Evolutionary conservation across 1,140 invertebrate species (phyloP).

Genomic region (Liolophura sinensis): DNA sequence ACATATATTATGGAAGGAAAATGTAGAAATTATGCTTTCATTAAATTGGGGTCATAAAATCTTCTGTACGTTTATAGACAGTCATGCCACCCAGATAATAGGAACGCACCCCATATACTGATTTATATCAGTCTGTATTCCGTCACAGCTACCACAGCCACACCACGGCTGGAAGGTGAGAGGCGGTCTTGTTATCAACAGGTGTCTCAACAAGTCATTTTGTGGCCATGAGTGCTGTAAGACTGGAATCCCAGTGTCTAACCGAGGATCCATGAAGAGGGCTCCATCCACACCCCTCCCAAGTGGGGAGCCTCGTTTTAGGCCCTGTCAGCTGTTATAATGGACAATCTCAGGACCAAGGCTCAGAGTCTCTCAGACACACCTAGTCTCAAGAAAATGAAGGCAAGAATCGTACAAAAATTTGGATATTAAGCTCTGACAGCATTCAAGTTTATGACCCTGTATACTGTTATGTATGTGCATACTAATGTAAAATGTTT

Average conservation of each 20-base stretch:
- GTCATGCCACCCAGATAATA: too few species aligned
- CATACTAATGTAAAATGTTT: too few species aligned
- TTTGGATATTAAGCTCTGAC: too few species aligned
- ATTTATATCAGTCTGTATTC: background rate
- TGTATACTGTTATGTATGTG: too few species aligned
- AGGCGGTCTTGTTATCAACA: constrained; percentile 33
- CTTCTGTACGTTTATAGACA: background rate
- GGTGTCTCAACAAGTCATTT: constrained; percentile 35
- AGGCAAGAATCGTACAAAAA: constrained; percentile 12
- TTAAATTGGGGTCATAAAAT: background rate
- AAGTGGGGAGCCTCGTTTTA: constrained; percentile 7
- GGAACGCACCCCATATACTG: background rate
- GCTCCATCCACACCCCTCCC: background rate
- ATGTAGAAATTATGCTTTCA: background rate
- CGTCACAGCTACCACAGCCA: background rate
- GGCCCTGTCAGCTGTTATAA: constrained; percentile 14
- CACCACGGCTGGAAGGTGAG: background rate
- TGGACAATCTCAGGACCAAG: constrained; percentile 24
- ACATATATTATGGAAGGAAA: too few species aligned
- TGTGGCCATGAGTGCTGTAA: constrained; percentile 50
- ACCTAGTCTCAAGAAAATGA: constrained; percentile 25
- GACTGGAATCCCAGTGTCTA: constrained; percentile 4
- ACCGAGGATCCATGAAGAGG: constrained; percentile 1
- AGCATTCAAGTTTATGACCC: too few species aligned
- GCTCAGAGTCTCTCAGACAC: constrained; percentile 18